A percentile compares a stretch with the other conserved stretches of the same genome.
Evolutionary conservation across 2,888 invertebrate genomes (phyloP).

Genomic region (Phorcus lineatus): DNA sequence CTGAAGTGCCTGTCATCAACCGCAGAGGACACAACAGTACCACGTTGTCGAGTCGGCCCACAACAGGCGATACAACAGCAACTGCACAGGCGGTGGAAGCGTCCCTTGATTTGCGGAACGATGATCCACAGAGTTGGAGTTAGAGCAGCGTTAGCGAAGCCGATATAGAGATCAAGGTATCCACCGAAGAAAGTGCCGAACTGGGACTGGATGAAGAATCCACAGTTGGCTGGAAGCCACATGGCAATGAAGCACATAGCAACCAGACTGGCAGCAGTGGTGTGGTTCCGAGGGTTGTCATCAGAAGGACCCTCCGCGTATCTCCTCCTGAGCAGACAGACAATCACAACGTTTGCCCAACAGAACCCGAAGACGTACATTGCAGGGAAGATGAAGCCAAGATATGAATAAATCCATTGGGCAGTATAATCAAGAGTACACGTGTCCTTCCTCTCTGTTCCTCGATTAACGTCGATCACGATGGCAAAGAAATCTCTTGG

Average conservation of each 20-base stretch:
- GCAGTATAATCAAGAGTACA: background rate
- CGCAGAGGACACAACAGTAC: background rate
- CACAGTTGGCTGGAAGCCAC: background rate
- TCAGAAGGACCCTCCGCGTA: background rate
- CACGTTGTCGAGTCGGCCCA: background rate
- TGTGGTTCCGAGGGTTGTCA: background rate
- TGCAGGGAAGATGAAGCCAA: background rate
- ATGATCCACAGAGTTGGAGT: background rate
- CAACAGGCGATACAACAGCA: background rate
- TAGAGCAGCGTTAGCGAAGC: constrained; percentile 8
- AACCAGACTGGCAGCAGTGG: background rate
- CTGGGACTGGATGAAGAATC: background rate
- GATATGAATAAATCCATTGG: background rate
- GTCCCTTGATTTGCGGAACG: background rate
- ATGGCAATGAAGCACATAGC: constrained; percentile 5
- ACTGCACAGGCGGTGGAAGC: background rate
- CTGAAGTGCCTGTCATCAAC: background rate
- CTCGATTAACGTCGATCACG: background rate
- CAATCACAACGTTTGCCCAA: background rate
- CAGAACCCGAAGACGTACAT: constrained; percentile 9
- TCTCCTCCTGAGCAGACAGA: background rate
- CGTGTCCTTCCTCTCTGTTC: background rate
- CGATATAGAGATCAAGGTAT: background rate
- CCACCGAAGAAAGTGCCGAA: too few species aligned
- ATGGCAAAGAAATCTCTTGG: background rate